Base-by-base conservation (phyloP, 2,888 invertebrate genomes). In the Shargacucullia verbasci region DNA sequence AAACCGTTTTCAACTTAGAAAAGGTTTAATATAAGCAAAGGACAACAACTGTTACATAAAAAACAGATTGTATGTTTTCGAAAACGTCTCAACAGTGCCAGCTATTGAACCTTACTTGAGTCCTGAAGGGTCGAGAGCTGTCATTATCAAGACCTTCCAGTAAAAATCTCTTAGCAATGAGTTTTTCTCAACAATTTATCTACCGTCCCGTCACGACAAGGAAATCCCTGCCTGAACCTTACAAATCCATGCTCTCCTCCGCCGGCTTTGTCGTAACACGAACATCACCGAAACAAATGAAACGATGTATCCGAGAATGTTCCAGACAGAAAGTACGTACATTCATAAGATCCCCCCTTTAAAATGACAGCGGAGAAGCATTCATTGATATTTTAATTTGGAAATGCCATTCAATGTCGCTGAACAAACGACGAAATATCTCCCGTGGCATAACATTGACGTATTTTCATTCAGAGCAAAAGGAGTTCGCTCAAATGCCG, bases 101-200 rank as follows among this genome's bases (percentile, higher is more conserved):
- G 64, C 60, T 65, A 78, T 79, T 67, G 72, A 70, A 74, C 69
- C 69, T 72, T 78, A 76, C 84, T 85, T 65, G 76, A 82, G 75
- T 64, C 59, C 73, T 71, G 76, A 72, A 72, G 81, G 76, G 59
- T 86, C 81, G 78, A 85, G 85, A 71, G 80, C 74, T 80, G 83
- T 84, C 84, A 84, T 87, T 87, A 87, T 81, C 80, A 79, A 80
- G 80, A 80, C 80, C 81, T 79, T 73, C 77, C 50, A 60, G 72
- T 76, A 80, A 85, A 82, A 86, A 82, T 77, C 77, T 79, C 76
- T 76, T 57, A 61, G 65, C 74, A 66, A 71, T 66, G 73, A 78
- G 79, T 82, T 84, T 84, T 81, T 80, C 76, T 71, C 69, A 75
- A 80, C 83, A 82, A 80, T 81, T 83, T 82, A 82, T 81, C 80